These are phyloP conservation scores for Tyria jacobaeae DNA, from an alignment of 2,888 invertebrate genomes.

Conservation along the genomic window DNA sequence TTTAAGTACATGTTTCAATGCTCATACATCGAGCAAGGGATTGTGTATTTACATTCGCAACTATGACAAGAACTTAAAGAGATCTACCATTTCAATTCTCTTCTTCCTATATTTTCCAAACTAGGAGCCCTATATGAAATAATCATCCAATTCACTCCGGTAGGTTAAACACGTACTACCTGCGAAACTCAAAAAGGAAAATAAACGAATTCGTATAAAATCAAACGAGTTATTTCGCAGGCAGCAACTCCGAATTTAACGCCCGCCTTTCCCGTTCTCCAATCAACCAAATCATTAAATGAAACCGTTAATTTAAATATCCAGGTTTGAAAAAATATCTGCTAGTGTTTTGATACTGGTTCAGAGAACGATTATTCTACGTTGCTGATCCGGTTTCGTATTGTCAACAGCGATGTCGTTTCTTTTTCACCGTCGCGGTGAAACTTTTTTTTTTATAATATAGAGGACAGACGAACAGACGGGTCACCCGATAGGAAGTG, in stretches of 20 bases:
- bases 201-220: constrained; percentile 24
- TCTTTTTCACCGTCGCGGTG: too few species aligned
- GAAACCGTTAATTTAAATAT: not conserved
- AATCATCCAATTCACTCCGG: constrained; percentile 11
- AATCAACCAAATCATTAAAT: constrained; percentile 25
- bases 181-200: constrained; percentile 15
- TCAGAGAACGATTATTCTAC: too few species aligned
- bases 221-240: constrained; percentile 16
- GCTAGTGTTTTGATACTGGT: not conserved
- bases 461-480: too few species aligned
- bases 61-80: not conserved
- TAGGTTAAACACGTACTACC: constrained; percentile 15
- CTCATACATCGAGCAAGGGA: not conserved
- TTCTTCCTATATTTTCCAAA: constrained; percentile 1
- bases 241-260: constrained; percentile 21
- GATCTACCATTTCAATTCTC: not conserved
- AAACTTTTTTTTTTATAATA: too few species aligned
- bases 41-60: not conserved
- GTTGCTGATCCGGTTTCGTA: too few species aligned
- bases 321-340: not conserved
- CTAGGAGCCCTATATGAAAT: not conserved
- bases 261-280: constrained; percentile 24
- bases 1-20: not conserved
- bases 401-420: too few species aligned
- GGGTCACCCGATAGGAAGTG: too few species aligned